phyloP scores from a whole-genome alignment of 2,888 invertebrate genomes.

The Drosophila helvetica region DNA sequence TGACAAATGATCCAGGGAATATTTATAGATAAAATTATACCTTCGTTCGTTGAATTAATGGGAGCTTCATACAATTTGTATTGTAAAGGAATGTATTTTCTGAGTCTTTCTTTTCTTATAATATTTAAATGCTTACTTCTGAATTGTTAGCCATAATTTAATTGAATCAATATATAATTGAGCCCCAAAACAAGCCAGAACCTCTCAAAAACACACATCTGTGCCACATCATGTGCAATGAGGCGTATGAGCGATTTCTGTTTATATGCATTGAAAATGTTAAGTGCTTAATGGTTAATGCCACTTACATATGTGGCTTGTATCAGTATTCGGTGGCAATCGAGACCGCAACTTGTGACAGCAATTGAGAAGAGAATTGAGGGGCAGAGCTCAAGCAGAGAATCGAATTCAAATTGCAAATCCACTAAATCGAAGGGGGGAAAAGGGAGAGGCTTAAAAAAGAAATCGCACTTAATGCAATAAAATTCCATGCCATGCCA shows the following conservation, averaged over 20 bases:
- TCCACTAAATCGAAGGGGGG: slow-evolving; percentile 42
- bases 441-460: slow-evolving; percentile 51
- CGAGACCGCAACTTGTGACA: slow-evolving; percentile 45
- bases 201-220: neutral
- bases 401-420: slow-evolving; percentile 64
- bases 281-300: slow-evolving; percentile 67
- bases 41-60: no score
- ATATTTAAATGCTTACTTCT: no score
- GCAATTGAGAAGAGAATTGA: neutral
- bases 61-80: no score
- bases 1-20: no score
- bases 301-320: slow-evolving; percentile 61
- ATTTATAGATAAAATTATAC: no score
- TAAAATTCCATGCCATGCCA: slow-evolving; percentile 35
- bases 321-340: slow-evolving; percentile 12
- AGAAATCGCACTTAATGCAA: slow-evolving; percentile 62
- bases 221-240: slow-evolving; percentile 40
- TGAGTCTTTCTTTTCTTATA: no score
- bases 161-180: neutral
- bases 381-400: slow-evolving; percentile 2
- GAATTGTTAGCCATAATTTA: no score
- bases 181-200: neutral
- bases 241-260: slow-evolving; percentile 59
- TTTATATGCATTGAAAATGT: slow-evolving; percentile 45
- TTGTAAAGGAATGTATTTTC: no score